These are phyloP conservation scores for Phrynocephalus guinanensis DNA, from an alignment of 2,797 vertebrate species.

Conservation along the genomic window DNA sequence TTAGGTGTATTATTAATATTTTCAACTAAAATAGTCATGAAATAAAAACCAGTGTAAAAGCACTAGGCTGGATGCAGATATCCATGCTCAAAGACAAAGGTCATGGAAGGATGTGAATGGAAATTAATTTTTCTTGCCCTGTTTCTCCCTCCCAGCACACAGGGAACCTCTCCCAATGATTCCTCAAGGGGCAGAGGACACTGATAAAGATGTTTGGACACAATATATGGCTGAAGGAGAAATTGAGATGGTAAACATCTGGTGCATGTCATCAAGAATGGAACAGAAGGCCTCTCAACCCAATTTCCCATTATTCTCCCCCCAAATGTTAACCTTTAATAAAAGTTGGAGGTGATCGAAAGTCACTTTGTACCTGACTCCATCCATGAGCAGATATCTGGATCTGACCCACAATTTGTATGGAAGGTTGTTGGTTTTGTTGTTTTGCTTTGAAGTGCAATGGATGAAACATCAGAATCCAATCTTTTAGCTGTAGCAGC, in stretches of 20 bases:
- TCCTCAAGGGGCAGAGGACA: neutral
- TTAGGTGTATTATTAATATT: conserved; percentile 64
- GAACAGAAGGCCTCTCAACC: neutral
- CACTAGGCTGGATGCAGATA: neutral
- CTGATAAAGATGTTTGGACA: neutral
- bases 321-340: neutral
- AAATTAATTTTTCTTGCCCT: neutral
- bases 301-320: neutral
- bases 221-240: neutral
- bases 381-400: neutral
- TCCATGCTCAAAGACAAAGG: neutral
- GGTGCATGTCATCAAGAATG: neutral
- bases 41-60: conserved; percentile 54
- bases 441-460: conserved; percentile 14
- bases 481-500: neutral
- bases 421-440: neutral
- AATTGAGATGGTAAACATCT: neutral
- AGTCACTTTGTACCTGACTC: neutral
- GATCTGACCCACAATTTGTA: neutral
- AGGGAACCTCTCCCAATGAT: too few species aligned
- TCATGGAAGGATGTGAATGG: neutral
- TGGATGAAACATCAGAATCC: conserved; percentile 44
- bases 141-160: neutral
- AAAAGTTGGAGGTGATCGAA: neutral
- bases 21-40: conserved; percentile 62